Percentiles rank a stretch among this genome's conserved stretches.
phyloP scores from a whole-genome alignment of 1,140 invertebrate genomes.

The Wasmannia auropunctata region DNA sequence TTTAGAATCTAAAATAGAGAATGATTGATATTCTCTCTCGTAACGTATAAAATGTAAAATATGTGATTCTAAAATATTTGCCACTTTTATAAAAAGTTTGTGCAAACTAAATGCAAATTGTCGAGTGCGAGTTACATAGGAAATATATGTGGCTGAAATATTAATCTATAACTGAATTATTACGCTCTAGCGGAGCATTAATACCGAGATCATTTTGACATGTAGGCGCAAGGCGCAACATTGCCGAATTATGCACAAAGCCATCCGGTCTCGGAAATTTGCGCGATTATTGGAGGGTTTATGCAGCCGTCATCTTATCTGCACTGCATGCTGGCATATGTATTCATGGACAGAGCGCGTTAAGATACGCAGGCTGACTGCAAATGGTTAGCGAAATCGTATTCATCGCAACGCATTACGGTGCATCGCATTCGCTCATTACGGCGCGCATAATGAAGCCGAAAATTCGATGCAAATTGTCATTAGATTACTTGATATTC shows the following conservation, averaged over 20 bases:
- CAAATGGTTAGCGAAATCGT: constrained; percentile 51
- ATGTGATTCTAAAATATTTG: neutral
- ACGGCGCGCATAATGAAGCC: constrained; percentile 66
- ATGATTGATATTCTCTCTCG: no score
- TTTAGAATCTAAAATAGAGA: no score
- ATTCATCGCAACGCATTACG: constrained; percentile 34
- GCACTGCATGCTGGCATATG: constrained; percentile 59
- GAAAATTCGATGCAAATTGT: constrained; percentile 29
- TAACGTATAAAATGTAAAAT: no score
- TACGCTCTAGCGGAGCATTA: neutral
- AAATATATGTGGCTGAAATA: neutral
- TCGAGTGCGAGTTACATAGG: neutral
- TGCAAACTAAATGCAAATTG: neutral
- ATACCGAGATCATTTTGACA: constrained; percentile 5
- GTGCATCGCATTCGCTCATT: constrained; percentile 52
- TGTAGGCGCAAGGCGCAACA: neutral
- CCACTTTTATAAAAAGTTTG: neutral
- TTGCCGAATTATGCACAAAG: constrained; percentile 44
- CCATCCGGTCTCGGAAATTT: constrained; percentile 29
- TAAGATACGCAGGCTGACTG: constrained; percentile 52
- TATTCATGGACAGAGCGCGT: constrained; percentile 72
- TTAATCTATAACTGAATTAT: neutral
- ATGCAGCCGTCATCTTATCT: constrained; percentile 63
- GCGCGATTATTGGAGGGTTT: constrained; percentile 53
- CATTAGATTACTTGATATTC: neutral